Evolutionary conservation across 2,113 vertebrate species (phyloP).

Genomic region (Eonycteris spelaea): DNA sequence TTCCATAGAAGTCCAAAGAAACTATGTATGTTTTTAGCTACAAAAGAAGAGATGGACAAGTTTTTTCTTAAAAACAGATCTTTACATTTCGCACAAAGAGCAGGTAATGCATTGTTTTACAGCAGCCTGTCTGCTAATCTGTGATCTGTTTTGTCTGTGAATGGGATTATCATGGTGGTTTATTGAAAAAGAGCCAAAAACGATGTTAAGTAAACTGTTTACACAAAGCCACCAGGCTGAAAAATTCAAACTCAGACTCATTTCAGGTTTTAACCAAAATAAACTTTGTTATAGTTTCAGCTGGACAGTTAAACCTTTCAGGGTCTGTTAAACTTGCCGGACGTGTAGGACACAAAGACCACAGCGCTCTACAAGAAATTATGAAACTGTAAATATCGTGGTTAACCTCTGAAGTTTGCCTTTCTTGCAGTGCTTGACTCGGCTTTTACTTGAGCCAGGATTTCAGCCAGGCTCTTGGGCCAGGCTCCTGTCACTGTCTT

Average conservation of each 20-base stretch:
- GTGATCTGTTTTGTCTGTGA: conserved; percentile 88
- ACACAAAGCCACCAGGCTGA: conserved; percentile 85
- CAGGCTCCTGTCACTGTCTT: conserved; percentile 51
- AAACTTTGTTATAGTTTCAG: conserved; percentile 86
- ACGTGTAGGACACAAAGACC: conserved; percentile 81
- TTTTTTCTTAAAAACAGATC: conserved; percentile 66
- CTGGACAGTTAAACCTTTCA: conserved; percentile 79
- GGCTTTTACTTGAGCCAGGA: not conserved
- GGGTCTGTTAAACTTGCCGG: conserved; percentile 82
- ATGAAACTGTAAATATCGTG: conserved; percentile 73
- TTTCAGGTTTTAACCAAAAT: conserved; percentile 89
- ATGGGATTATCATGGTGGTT: conserved; percentile 87
- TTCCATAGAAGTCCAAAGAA: conserved; percentile 47
- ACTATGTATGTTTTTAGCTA: conserved; percentile 46
- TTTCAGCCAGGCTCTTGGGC: conserved; percentile 16
- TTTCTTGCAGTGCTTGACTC: not conserved
- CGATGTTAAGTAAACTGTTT: conserved; percentile 89
- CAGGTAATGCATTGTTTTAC: conserved; percentile 81
- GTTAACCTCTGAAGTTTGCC: conserved; percentile 39
- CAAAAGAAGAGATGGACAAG: conserved; percentile 57
- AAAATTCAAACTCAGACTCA: conserved; percentile 84
- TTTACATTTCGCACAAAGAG: conserved; percentile 74
- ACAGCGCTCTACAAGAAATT: conserved; percentile 72
- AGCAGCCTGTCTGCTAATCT: conserved; percentile 83
- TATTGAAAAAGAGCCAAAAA: conserved; percentile 88